Percentiles rank a stretch among this genome's conserved stretches.
phyloP scores from a whole-genome alignment of 2,113 vertebrate species.

The Astur gentilis region DNA sequence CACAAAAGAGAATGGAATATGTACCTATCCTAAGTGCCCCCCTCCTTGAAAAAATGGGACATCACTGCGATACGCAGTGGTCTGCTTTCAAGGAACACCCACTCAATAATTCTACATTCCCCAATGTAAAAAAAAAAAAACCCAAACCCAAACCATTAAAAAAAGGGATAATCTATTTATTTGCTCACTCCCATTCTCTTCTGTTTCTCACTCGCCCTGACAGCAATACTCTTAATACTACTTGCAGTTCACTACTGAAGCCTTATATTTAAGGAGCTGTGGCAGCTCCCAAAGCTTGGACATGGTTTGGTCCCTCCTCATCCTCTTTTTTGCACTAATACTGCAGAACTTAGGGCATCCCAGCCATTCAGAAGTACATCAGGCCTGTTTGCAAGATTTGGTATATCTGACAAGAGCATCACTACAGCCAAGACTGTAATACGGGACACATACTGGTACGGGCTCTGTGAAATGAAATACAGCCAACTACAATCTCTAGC shows the following conservation, averaged over 20 bases:
- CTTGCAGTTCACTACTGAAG: not conserved
- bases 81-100: not conserved
- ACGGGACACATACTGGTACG: not conserved
- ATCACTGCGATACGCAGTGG: not conserved
- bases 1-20: not conserved
- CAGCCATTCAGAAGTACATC: not conserved
- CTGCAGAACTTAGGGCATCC: not conserved
- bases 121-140: not conserved
- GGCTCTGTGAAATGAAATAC: not conserved
- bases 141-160: not conserved
- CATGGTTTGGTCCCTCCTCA: not conserved
- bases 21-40: not conserved
- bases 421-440: not conserved
- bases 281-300: not conserved
- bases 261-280: not conserved
- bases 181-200: not conserved
- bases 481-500: not conserved
- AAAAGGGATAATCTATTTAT: not conserved
- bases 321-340: not conserved
- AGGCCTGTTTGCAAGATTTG: not conserved
- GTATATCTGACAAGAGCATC: not conserved
- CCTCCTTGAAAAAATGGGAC: fast-evolving
- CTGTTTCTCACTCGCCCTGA: not conserved
- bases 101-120: not conserved
- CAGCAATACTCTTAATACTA: not conserved